These are phyloP conservation scores for Cantharis rufa DNA, from an alignment of 2,888 invertebrate genomes.

Conservation along the genomic window DNA sequence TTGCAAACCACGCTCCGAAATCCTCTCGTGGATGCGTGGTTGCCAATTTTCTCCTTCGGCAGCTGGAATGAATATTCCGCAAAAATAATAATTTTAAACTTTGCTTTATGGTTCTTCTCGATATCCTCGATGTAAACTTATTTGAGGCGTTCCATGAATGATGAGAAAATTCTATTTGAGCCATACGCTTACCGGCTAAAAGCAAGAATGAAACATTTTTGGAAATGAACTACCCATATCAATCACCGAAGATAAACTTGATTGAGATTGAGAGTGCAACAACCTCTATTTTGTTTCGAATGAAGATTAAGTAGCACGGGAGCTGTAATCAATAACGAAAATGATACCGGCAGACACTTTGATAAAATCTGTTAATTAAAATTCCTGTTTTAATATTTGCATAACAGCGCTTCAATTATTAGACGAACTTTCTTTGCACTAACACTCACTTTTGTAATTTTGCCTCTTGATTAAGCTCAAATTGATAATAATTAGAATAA, in stretches of 20 bases:
- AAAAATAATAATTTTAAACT: neutral
- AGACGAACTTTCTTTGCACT: neutral
- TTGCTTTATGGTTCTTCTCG: neutral
- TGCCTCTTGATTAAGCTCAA: neutral
- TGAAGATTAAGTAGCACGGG: neutral
- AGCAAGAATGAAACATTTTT: neutral
- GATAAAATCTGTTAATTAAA: neutral
- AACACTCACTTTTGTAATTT: neutral
- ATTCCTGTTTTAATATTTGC: neutral
- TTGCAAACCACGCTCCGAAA: neutral
- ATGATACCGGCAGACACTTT: neutral
- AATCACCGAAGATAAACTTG: neutral
- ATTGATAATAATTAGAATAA: neutral
- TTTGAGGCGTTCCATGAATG: neutral
- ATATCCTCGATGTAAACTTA: neutral
- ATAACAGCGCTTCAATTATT: neutral
- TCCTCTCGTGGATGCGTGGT: neutral
- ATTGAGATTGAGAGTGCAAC: neutral
- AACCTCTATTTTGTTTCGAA: neutral
- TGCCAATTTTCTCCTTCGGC: neutral
- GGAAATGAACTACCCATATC: neutral
- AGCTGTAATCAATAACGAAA: neutral
- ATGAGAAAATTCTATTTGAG: neutral
- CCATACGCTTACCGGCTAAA: neutral
- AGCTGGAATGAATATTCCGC: neutral